Evolutionary conservation across 2,797 vertebrate genomes (phyloP), one percentile per base, ranked within the genome.

Genomic region (Simalia tracyae): DNA sequence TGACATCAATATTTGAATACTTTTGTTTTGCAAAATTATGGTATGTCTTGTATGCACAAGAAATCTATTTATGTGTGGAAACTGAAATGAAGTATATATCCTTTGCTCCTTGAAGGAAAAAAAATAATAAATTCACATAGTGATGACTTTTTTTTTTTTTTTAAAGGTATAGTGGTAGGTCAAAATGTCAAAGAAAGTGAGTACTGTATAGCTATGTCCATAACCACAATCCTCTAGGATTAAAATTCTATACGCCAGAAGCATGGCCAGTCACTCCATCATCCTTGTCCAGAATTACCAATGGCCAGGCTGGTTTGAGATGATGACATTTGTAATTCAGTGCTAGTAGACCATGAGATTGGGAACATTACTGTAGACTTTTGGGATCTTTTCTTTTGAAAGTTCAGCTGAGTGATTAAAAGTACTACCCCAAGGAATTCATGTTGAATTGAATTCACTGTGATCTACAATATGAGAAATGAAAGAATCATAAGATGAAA

Each of bases 1-100:
- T 92, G 91, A 59, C 94, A 93, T 19, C 93, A 87, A 0, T 0
- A 6, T 50, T 92, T 90, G 92, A 4, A 72, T 93, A 91, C 66
- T 93, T 11, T 54, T 59, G 2, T 11, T 92, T 24, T 54, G n/a
- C 54, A 87, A 89, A 90, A 89, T 72, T 89, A 89, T 63, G 46
- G n/a, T 87, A 84, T 28, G 42, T 85, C 57, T 28, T 91, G 46
- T 88, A 92, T 93, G 3, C 60, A 19, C 3, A 91, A 87, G 84
- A 46, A n/a, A 66, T 61, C 76, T 8, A 61, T 68, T 87, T 14
- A 2, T 88, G 19, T 68, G n/a, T 89, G 85, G 46, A 89, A 88
- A 56, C n/a, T 11, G n/a, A 68, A 89, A 72, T 1, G 11, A 57
- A 93, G 24, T 28, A 90, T 11, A 15, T n/a, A 2, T n/a, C 15